Evolutionary conservation across 2,113 vertebrate genomes (phyloP).

Genomic region (Cygnus buccinator): DNA sequence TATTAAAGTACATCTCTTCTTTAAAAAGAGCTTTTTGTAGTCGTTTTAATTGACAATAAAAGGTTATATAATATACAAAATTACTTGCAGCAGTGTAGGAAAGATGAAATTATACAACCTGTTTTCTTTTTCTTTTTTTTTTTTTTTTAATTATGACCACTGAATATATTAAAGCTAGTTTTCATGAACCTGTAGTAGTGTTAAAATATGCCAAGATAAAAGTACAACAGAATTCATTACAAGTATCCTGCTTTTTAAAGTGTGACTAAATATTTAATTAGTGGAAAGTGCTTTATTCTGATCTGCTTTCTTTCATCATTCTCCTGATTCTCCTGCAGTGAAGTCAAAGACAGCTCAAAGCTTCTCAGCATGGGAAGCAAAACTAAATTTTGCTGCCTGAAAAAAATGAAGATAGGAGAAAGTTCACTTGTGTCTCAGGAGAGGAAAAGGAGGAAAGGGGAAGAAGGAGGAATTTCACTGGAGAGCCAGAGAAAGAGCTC

Average conservation of each 20-base stretch:
- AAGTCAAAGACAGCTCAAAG: neutral
- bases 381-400: neutral
- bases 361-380: neutral
- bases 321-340: neutral
- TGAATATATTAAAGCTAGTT: neutral
- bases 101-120: neutral
- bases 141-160: neutral
- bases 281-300: neutral
- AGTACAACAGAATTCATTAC: neutral
- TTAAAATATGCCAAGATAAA: neutral
- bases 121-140: neutral
- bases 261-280: neutral
- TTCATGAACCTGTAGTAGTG: neutral
- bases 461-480: neutral
- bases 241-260: neutral
- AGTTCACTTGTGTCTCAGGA: neutral
- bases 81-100: neutral
- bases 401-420: neutral
- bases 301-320: neutral
- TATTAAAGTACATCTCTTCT: slow-evolving; percentile 27
- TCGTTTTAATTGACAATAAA: slow-evolving; percentile 9
- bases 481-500: neutral
- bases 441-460: neutral
- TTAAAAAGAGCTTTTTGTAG: slow-evolving; percentile 6
- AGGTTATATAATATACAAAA: neutral